These are phyloP conservation scores for Sisyra nigra DNA, from an alignment of 2,888 invertebrate species.

Conservation along the genomic window DNA sequence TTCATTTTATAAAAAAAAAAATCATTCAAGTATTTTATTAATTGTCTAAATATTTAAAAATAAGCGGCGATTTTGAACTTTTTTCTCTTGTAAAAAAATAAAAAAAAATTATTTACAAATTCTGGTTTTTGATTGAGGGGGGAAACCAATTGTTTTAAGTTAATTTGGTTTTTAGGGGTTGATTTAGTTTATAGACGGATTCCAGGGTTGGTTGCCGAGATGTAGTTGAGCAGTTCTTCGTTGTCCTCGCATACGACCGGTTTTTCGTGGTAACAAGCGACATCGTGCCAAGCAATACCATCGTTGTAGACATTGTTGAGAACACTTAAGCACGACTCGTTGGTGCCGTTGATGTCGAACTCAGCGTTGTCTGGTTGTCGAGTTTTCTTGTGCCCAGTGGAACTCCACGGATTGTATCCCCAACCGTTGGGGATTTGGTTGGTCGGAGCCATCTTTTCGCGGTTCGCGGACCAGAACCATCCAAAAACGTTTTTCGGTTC, in stretches of 20 bases:
- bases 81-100: too few relatives aligned
- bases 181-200: conserved; percentile 49
- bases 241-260: conserved; percentile 84
- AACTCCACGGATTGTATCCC: conserved; percentile 81
- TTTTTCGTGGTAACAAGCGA: conserved; percentile 86
- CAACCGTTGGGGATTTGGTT: conserved; percentile 54
- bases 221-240: conserved; percentile 72
- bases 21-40: too few relatives aligned
- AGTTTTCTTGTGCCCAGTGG: conserved; percentile 78
- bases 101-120: too few relatives aligned
- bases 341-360: conserved; percentile 75
- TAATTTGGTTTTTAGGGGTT: too few relatives aligned
- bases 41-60: too few relatives aligned
- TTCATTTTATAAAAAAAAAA: too few relatives aligned
- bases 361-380: conserved; percentile 84
- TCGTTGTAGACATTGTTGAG: conserved; percentile 88
- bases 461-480: conserved; percentile 88
- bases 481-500: conserved; percentile 75
- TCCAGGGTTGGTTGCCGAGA: conserved; percentile 69
- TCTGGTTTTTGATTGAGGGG: too few relatives aligned
- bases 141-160: too few relatives aligned
- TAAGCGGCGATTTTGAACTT: too few relatives aligned
- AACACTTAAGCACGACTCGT: conserved; percentile 73
- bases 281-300: conserved; percentile 88
- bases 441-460: conserved; percentile 73